Evolutionary conservation across 1,140 invertebrate genomes (phyloP).

Genomic region (Hyposmocoma kahamanoa): DNA sequence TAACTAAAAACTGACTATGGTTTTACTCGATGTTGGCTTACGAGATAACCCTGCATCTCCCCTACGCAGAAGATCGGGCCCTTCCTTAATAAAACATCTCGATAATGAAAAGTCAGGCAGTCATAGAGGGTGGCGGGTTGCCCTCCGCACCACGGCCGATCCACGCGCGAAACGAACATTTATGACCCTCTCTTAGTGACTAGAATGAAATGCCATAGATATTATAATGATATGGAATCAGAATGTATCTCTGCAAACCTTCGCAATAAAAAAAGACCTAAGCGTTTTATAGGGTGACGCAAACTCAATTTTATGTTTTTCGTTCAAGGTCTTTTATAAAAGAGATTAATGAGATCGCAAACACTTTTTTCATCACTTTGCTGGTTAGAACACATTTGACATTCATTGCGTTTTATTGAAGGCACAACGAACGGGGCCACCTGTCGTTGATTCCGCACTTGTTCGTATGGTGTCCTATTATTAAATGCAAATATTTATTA

Average conservation of each 20-base stretch:
- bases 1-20: no score
- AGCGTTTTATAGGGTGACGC: conserved; percentile 9
- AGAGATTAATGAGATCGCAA: not conserved
- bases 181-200: conserved; percentile 35
- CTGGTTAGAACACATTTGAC: conserved; percentile 53
- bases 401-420: conserved; percentile 70
- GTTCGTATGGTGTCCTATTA: conserved; percentile 11
- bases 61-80: conserved; percentile 35
- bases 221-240: conserved; percentile 72
- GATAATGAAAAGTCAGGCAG: conserved; percentile 73
- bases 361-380: conserved; percentile 20
- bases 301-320: conserved; percentile 29
- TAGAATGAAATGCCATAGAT: conserved; percentile 68
- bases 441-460: conserved; percentile 62
- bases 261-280: conserved; percentile 30
- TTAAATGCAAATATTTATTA: no score
- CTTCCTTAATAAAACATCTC: conserved; percentile 73
- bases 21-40: not conserved
- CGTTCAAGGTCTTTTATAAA: conserved; percentile 25
- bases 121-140: conserved; percentile 65
- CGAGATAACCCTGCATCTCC: conserved; percentile 51
- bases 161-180: conserved; percentile 40
- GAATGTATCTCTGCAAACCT: conserved; percentile 54
- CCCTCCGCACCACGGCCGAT: conserved; percentile 31
- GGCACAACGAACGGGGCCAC: conserved; percentile 64